Evolutionary conservation across 2,888 invertebrate species (phyloP), one percentile per base, ranked within the genome.

Genomic region (Hirtodrosophila cameraria): DNA sequence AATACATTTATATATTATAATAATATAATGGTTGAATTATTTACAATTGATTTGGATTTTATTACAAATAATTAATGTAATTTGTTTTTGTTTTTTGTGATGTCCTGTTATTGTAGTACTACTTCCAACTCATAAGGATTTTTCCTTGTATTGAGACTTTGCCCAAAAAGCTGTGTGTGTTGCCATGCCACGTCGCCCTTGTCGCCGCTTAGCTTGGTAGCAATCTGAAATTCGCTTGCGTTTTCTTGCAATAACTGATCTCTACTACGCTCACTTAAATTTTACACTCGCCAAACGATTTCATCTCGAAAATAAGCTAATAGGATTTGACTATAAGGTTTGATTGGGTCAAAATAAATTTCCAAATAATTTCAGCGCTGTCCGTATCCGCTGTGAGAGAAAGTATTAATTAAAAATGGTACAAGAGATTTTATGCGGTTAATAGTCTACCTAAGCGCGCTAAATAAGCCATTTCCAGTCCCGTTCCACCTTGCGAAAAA

Each of bases 381-480:
- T 90, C 81, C 3, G 91, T 88, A 4, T 92, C 92, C 80, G 94
- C 94, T 91, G 90, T 58, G 58, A 73, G 16, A 5, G 25, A 76
- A 75, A 54, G 1, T 13, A n/a, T 30, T 8, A 6, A 13, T 36
- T 0, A 23, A 8, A 8, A n/a, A 5, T 12, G 8, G 0, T 16
- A 12, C 9, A 1, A 28, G 5, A 36, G 13, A 6, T 9, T 27
- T 8, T 3, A n/a, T n/a, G n/a, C n/a, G n/a, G n/a, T n/a, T n/a
- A n/a, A n/a, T n/a, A n/a, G n/a, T n/a, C n/a, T 87, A 95, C 95
- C 94, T 90, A 92, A 91, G 77, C 99, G 93, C 1, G 96, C 94
- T 61, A 99, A 91, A 90, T 99, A 99, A 7, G 93, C 94, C 93
- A 94, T 95, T 87, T 94, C 99, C 99, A 99, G 89, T 99, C 99